Percentiles rank a stretch among this genome's conserved stretches.
Evolutionary conservation across 35 echinoderm and acorn worm genomes (phyloP).

Genomic region (Eucidaris tribuloides): DNA sequence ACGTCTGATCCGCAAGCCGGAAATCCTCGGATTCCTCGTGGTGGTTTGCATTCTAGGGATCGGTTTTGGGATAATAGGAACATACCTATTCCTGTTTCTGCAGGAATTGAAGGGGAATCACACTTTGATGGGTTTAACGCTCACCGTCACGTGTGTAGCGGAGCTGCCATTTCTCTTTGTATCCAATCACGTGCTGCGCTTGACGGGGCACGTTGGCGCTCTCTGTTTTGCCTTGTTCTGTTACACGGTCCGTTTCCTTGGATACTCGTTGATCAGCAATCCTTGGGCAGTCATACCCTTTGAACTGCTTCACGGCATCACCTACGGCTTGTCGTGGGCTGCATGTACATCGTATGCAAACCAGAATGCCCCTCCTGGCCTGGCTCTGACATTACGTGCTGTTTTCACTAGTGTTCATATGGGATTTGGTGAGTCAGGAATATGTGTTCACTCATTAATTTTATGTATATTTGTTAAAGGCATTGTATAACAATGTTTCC

Average conservation of each 20-base stretch:
- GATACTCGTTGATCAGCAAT: constrained; percentile 68
- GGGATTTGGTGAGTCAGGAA: constrained; percentile 93
- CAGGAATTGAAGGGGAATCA: constrained; percentile 66
- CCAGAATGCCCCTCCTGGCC: constrained; percentile 78
- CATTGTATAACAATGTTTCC: too few relatives aligned
- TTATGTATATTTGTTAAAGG: too few relatives aligned
- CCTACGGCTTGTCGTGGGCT: constrained; percentile 88
- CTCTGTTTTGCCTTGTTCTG: constrained; percentile 68
- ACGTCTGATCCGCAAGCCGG: constrained; percentile 51
- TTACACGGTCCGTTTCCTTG: constrained; percentile 66
- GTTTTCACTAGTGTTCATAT: constrained; percentile 73
- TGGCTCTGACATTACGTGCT: constrained; percentile 74
- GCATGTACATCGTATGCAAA: constrained; percentile 76
- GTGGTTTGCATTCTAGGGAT: constrained; percentile 72
- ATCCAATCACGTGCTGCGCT: constrained; percentile 68
- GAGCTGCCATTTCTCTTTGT: constrained; percentile 87
- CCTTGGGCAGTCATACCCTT: constrained; percentile 80
- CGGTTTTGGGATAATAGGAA: constrained; percentile 81
- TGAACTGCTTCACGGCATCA: constrained; percentile 95
- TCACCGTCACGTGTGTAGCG: constrained; percentile 68
- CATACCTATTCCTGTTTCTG: constrained; percentile 81
- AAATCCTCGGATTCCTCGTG: constrained; percentile 59
- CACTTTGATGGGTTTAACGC: constrained; percentile 81
- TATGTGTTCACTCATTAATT: too few relatives aligned
- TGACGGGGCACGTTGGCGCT: constrained; percentile 52